phyloP scores from a whole-genome alignment of 2,113 vertebrate genomes.

The Ophiodon elongatus region DNA sequence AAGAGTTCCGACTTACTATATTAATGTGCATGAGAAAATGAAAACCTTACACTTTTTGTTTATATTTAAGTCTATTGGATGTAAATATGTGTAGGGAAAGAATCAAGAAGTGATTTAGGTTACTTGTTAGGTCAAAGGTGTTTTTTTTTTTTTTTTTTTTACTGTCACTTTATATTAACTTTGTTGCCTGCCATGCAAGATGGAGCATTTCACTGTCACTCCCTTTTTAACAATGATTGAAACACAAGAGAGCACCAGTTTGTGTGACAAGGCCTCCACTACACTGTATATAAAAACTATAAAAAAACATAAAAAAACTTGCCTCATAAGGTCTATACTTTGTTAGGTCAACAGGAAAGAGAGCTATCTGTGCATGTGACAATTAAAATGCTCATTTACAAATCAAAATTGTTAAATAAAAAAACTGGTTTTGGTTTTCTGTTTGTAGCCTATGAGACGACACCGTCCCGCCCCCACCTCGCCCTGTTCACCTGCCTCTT shows the following conservation, averaged over 20 bases:
- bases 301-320: background rate
- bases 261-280: constrained; percentile 13
- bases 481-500: constrained; percentile 87
- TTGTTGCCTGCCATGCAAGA: background rate
- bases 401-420: constrained; percentile 41
- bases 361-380: background rate
- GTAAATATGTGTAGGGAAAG: constrained; percentile 2
- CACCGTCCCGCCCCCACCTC: constrained; percentile 78
- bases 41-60: constrained; percentile 12
- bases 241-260: constrained; percentile 30
- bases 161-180: background rate
- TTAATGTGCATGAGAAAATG: constrained; percentile 56
- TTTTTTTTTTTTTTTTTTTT: background rate
- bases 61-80: background rate
- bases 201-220: constrained; percentile 9
- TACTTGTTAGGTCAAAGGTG: background rate
- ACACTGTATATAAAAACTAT: background rate
- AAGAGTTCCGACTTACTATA: constrained; percentile 27
- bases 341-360: background rate
- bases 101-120: background rate
- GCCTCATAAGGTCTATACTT: background rate
- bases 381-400: constrained; percentile 47
- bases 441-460: constrained; percentile 83
- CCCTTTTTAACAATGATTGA: constrained; percentile 7
- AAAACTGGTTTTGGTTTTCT: background rate